Evolutionary conservation across 1,140 invertebrate genomes (phyloP), one percentile per base, ranked within the genome.

Genomic region (Heliconius himera): DNA sequence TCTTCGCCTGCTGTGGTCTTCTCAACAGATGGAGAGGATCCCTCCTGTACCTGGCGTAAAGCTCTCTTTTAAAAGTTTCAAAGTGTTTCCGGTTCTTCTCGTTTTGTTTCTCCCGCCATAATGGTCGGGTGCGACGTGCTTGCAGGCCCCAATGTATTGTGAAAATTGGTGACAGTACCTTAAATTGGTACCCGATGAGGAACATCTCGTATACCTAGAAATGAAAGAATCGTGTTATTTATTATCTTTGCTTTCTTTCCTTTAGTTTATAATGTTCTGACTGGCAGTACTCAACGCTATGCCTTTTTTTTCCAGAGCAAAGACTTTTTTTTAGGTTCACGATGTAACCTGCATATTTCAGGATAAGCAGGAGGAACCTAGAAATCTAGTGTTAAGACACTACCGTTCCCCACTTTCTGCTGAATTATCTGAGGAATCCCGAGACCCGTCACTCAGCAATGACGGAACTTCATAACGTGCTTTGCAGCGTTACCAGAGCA

Each of bases 161-260:
- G 91, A 99, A 99, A 60, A 98, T 97, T 1, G 98, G 98, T 2
- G 98, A 97, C 5, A 99, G 95, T 0, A 99, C 98, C 85, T 96
- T 96, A 93, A 99, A 99, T 87, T 97, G 96, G 92, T 98, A 99
- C 3, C 98, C 98, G 56, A 98, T 97, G 29, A 99, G 96, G 89
- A 97, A 98, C 97, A 99, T 98, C 94, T 99, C 98, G 94, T 99
- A 99, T 1, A 98, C 97, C 98, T 99, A 66, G 22, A 66, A 66
- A 66, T 66, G 26, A 13, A 66, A 8, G 4, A 66, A 66, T 5
- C 11, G 8, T 29, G 4, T 29, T 16, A 56, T 56, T 8, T n/a
- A 66, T 26, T 16, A 46, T 46, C 41, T 46, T 4, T 1, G 13
- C 1, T 20, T 5, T 51, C 1, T 51, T 51, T 20, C 1, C 49